Conservation (phyloP, 2,113 vertebrate species). For the Elephas maximus region DNA sequence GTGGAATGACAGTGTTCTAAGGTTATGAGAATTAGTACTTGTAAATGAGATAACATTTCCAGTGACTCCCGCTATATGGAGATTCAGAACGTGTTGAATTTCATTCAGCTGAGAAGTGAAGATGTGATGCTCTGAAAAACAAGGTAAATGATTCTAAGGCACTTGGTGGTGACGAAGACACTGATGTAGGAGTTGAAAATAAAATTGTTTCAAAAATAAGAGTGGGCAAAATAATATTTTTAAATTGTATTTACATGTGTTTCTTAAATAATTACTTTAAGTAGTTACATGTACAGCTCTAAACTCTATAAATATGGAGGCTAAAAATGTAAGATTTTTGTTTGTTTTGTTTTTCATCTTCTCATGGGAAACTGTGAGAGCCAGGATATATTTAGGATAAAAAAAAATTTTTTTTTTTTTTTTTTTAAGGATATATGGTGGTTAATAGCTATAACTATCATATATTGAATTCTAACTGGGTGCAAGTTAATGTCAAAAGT, state of each 20-base stretch:
- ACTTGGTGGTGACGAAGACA: not conserved
- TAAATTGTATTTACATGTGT: slow-evolving; percentile 7
- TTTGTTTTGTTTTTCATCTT: slow-evolving; percentile 19
- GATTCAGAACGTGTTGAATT: not conserved
- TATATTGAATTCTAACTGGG: slow-evolving; percentile 6
- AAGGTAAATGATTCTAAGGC: not conserved
- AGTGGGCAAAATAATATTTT: slow-evolving; percentile 1
- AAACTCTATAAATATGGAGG: not conserved
- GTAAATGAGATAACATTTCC: not conserved
- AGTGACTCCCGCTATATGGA: not conserved
- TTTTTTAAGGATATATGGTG: not conserved
- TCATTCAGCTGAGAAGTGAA: not conserved
- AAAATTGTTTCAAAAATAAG: slow-evolving; percentile 20
- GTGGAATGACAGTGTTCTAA: not conserved
- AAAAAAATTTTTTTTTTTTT: no score
- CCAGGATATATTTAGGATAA: not conserved
- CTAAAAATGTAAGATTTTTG: not conserved
- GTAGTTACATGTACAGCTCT: not conserved
- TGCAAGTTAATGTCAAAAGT: not conserved
- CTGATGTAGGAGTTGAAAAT: not conserved
- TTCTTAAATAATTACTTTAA: not conserved
- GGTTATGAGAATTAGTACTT: not conserved
- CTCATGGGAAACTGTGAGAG: slow-evolving; percentile 26
- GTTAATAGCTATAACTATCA: not conserved
- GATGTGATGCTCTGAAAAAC: not conserved